These are phyloP conservation scores for Drosophila paranaensis DNA, from an alignment of 2,888 invertebrate species.

Conservation along the genomic window DNA sequence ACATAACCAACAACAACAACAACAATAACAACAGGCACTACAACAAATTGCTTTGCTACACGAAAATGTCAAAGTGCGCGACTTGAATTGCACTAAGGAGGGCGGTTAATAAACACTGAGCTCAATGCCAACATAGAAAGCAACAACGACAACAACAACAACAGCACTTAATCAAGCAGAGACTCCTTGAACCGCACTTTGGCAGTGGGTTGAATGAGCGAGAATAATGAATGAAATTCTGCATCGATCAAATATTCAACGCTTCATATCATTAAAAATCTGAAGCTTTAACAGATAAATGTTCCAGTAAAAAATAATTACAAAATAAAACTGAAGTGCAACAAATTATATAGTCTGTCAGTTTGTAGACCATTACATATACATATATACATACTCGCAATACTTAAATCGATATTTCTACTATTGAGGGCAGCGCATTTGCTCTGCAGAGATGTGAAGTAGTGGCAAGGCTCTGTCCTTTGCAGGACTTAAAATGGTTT, in stretches of 20 bases:
- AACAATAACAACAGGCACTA: constrained; percentile 55
- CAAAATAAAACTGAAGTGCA: neutral
- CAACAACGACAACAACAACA: constrained; percentile 20
- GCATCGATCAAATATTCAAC: neutral
- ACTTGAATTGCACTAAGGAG: constrained; percentile 33
- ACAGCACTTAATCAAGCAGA: constrained; percentile 48
- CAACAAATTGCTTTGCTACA: constrained; percentile 74
- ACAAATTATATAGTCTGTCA: neutral
- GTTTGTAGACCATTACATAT: neutral
- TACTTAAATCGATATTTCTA: neutral
- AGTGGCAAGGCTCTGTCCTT: neutral
- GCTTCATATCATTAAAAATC: neutral
- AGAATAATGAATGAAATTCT: constrained; percentile 21
- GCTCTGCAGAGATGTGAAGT: neutral
- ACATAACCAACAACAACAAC: constrained; percentile 54
- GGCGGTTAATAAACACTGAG: constrained; percentile 68
- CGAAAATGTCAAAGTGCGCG: constrained; percentile 68
- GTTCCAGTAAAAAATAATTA: neutral
- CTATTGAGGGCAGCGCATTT: neutral
- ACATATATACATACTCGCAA: too few relatives aligned
- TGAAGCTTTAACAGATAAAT: neutral
- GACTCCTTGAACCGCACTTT: constrained; percentile 51
- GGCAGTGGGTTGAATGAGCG: constrained; percentile 1
- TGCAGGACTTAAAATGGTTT: neutral
- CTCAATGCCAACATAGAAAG: constrained; percentile 35